Percentiles rank a stretch among this genome's conserved stretches.
Evolutionary conservation across 2,888 invertebrate species (phyloP).

Genomic region (Aphelenchoides bicaudatus): DNA sequence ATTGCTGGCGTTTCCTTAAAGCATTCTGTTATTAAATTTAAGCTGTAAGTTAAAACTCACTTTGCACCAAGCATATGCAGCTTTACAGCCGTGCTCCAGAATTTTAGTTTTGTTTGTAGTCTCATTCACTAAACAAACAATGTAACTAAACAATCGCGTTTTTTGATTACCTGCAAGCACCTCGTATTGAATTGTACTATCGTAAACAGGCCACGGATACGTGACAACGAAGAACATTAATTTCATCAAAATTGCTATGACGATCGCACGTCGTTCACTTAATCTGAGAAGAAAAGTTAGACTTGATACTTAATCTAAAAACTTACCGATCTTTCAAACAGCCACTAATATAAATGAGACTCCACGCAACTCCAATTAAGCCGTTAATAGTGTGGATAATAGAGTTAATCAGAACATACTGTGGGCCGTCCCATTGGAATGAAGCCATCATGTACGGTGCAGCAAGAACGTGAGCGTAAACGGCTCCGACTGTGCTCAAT

Average conservation of each 20-base stretch:
- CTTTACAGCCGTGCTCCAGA: slow-evolving; percentile 19
- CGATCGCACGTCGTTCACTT: background rate
- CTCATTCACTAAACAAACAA: background rate
- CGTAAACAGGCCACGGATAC: slow-evolving; percentile 32
- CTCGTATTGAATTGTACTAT: slow-evolving; percentile 7
- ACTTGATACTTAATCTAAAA: slow-evolving; percentile 2
- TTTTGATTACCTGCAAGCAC: background rate
- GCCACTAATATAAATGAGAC: slow-evolving; percentile 3
- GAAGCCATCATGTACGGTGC: slow-evolving; percentile 25
- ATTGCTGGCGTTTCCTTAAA: slow-evolving; percentile 27
- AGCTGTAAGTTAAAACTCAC: no score
- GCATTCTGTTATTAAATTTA: no score
- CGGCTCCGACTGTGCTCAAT: no score
- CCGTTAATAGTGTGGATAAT: slow-evolving; percentile 15
- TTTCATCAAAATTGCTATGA: background rate
- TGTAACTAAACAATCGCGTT: background rate
- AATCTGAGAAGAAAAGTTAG: slow-evolving; percentile 1
- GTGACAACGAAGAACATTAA: slow-evolving; percentile 29
- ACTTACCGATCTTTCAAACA: slow-evolving; percentile 8
- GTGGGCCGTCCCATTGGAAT: slow-evolving; percentile 21
- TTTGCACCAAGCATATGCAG: slow-evolving; percentile 26
- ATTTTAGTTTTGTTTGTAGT: background rate
- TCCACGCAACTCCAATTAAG: slow-evolving; percentile 14
- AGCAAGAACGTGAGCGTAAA: background rate
- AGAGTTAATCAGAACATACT: slow-evolving; percentile 23